These are phyloP conservation scores for Physella acuta DNA, from an alignment of 1,140 invertebrate genomes.

Conservation along the genomic window DNA sequence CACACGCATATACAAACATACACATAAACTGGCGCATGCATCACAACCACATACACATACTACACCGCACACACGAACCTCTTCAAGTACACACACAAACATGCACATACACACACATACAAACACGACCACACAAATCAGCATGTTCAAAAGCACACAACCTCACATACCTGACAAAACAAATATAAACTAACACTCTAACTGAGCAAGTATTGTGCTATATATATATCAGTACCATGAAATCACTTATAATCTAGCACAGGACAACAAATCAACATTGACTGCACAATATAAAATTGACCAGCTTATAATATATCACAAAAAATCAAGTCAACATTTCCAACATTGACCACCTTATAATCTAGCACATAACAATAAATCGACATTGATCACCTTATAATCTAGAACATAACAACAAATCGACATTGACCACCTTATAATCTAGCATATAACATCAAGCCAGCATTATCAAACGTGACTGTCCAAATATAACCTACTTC, in stretches of 20 bases:
- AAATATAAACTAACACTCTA: too few relatives aligned
- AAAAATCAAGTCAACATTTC: too few relatives aligned
- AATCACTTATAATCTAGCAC: background rate
- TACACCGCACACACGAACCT: slow-evolving; percentile 5
- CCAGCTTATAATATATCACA: background rate
- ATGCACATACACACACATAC: slow-evolving; percentile 11
- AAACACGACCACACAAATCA: slow-evolving; percentile 13
- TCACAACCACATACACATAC: too few relatives aligned
- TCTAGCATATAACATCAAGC: too few relatives aligned
- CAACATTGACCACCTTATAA: too few relatives aligned
- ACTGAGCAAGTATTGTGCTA: background rate
- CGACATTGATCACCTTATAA: too few relatives aligned
- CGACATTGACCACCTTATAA: too few relatives aligned
- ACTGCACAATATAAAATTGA: background rate
- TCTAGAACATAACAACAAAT: too few relatives aligned
- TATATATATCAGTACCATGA: background rate
- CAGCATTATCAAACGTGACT: too few relatives aligned
- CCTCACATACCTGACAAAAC: background rate
- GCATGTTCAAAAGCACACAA: background rate
- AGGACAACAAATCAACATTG: background rate
- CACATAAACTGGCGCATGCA: background rate
- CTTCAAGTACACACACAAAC: slow-evolving; percentile 7
- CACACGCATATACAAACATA: slow-evolving; percentile 13
- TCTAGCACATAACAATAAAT: too few relatives aligned
- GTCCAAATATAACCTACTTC: too few relatives aligned